Evolutionary conservation across 2,888 invertebrate genomes (phyloP), one percentile per base, ranked within the genome.

Genomic region (Branchipolynoe longqiensis): DNA sequence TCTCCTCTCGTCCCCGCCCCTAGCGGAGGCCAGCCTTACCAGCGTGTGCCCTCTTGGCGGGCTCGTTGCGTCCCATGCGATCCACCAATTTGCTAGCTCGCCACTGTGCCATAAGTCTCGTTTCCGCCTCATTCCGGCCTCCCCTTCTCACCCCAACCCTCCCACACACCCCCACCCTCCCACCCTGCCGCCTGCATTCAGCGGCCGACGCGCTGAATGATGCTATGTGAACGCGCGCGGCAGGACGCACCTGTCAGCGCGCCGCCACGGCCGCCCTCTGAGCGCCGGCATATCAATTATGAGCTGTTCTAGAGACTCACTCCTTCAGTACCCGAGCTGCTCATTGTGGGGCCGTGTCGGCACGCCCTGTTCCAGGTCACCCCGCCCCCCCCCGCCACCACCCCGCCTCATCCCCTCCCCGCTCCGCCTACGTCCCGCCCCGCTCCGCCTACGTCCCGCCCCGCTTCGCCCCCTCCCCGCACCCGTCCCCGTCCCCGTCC

Each of bases 61-160:
- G 69, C 69, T 69, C n/a, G 36, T 69, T 22, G 12, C 36, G 69
- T 62, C 62, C 69, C 69, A 69, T 69, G 69, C 69, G 69, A 69
- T 69, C 69, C 69, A 69, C 69, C 69, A 69, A 69, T 69, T 69
- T 69, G 69, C 38, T 69, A 69, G 69, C 69, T 69, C 69, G 69
- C 38, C 69, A 18, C 69, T 38, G 36, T 69, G 33, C 69, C 69
- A 38, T 36, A 69, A 69, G 69, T 69, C 69, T 31, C 25, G 25
- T 25, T 31, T 14, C 1, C 12, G 28, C 62, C 69, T 38, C 69
- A 1, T 28, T 28, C 31, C 62, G 2, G 25, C 62, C 62, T 62
- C 25, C 62, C 62, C 22, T 14, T 14, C 62, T 14, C 62, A 14
- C 62, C 2, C 28, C 31, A 14, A 18, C 31, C 25, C 25, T 31